Base-by-base conservation (phyloP, 2,888 invertebrate species). In the Serripes groenlandicus region DNA sequence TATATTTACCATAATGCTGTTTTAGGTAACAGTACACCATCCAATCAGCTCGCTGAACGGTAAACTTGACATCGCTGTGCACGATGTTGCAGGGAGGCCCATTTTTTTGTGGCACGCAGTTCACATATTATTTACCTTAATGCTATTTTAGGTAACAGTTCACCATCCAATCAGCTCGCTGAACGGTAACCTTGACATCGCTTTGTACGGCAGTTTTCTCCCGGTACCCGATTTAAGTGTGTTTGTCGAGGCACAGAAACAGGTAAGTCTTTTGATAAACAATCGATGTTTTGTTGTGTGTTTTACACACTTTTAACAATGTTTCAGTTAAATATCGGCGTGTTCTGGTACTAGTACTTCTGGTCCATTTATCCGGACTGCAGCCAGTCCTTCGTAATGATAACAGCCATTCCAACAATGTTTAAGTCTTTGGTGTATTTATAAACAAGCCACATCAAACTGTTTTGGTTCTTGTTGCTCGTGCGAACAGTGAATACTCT, bases 191-290 rank as follows among this genome's bases (percentile, higher is more conserved):
- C 83, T 94, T 23, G 84, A 88, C 18, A 80, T 93, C 60, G 94
- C 94, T 5, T 78, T 94, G 26, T 92, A 93, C 74, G 94, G 94
- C 34, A 94, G 94, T 81, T 94, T 93, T 72, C 85, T 94, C 5
- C 93, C 93, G 0, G 85, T 92, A 18, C 92, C 93, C 1, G 68
- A 75, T 7, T 9, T 88, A 4, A 77, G 70, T 0, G 64, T 87
- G 7, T 91, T 90, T 68, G 78, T 81, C 28, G 23, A 4, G 11
- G 32, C 49, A 35, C 62, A 71, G n/a, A 21, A 5, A 18, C 26
- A 54, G 66, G 66, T 66, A 66, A 42, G 49, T 21, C 2, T 1
- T 2, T 5, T 21, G 18, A 3, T 49, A 49, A 49, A n/a, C n/a
- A n/a, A n/a, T n/a, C n/a, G n/a, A n/a, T n/a, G n/a, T n/a, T n/a